phyloP scores from a whole-genome alignment of 2,113 vertebrate species.

The Phycodurus eques region DNA sequence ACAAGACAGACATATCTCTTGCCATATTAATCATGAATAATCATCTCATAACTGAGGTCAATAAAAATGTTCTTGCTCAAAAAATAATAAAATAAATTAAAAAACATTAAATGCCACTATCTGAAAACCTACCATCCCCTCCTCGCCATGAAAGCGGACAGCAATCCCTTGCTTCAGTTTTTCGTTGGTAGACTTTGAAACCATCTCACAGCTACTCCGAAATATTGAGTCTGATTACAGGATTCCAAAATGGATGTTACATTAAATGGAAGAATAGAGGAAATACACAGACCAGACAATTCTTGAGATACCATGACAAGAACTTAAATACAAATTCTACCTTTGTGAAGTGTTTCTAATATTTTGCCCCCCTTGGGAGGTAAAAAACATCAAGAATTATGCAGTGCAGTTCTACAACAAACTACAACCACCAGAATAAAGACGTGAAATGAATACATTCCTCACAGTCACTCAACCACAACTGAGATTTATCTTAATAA shows the following conservation, averaged over 20 bases:
- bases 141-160: slow-evolving; percentile 96
- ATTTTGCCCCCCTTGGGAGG: background rate
- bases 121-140: slow-evolving; percentile 88
- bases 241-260: background rate
- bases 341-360: background rate
- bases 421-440: background rate
- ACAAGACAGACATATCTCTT: background rate
- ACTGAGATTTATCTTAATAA: background rate
- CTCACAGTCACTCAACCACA: background rate
- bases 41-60: background rate
- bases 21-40: background rate
- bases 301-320: background rate
- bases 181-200: slow-evolving; percentile 93
- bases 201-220: slow-evolving; percentile 98
- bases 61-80: background rate
- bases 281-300: background rate
- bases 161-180: slow-evolving; percentile 97
- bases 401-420: background rate
- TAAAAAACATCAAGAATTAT: background rate
- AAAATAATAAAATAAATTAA: background rate
- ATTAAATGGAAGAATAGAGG: background rate
- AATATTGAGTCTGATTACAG: slow-evolving; percentile 88
- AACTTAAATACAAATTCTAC: background rate
- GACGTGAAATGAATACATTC: background rate
- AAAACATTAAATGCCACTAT: background rate